Conservation (phyloP, 2,888 invertebrate species). For the Nemotelus nigrinus region DNA sequence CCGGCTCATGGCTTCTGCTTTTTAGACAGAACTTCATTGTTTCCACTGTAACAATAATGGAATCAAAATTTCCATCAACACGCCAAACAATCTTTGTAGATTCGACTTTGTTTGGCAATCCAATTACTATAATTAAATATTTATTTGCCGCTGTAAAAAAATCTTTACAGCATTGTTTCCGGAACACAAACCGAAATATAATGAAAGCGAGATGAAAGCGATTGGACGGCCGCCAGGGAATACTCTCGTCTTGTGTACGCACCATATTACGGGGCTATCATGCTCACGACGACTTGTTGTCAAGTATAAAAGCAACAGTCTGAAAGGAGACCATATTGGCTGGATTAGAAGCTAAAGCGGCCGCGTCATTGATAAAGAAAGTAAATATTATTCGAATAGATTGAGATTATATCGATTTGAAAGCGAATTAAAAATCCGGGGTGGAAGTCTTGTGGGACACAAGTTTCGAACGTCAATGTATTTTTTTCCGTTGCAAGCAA, state of each 20-base stretch:
- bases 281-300: neutral
- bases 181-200: neutral
- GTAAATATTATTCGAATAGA: constrained; percentile 39
- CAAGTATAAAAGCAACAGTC: constrained; percentile 21
- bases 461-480: constrained; percentile 3
- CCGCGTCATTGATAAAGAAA: constrained; percentile 25
- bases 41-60: too few relatives aligned
- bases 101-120: constrained; percentile 24
- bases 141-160: constrained; percentile 29
- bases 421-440: constrained; percentile 32
- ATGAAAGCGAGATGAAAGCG: constrained; percentile 32
- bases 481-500: neutral
- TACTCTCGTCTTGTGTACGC: constrained; percentile 20
- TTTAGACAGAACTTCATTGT: too few relatives aligned
- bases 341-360: constrained; percentile 27
- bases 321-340: constrained; percentile 21
- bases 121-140: constrained; percentile 44
- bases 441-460: constrained; percentile 32
- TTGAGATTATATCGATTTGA: constrained; percentile 40
- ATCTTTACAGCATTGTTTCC: constrained; percentile 36
- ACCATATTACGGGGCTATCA: constrained; percentile 18
- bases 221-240: constrained; percentile 17
- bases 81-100: neutral
- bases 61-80: too few relatives aligned
- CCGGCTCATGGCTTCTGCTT: too few relatives aligned